Base-by-base conservation (phyloP, 37 sponge, comb jelly and placozoan species). In the Lycopodina hypogea region DNA sequence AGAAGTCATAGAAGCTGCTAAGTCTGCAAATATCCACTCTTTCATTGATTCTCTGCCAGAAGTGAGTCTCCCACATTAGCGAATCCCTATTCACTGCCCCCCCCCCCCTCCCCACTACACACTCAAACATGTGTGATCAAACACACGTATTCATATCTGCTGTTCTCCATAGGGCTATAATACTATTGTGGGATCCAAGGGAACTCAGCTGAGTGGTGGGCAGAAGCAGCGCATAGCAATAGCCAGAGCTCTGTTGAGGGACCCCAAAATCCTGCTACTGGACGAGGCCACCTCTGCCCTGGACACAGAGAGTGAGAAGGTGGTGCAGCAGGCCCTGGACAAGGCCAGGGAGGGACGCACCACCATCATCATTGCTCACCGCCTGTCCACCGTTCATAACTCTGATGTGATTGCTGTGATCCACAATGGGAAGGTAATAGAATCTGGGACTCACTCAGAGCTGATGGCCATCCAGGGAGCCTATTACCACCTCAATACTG, bases 271-370 rank as follows among this genome's bases (percentile, higher is more conserved):
- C 50, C 86, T 94, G 36, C 90, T 94, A 52, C 80, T 94, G 72
- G 94, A 93, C 61, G 94, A 93, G 73, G 94, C 94, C 71, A 93
- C 94, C 51, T 90, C 94, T n/a, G 94, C 94, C 58, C 85, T 93
- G 61, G 94, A 93, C 85, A 87, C 94, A 48, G 92, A 90, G 85
- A 93, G 94, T 71, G 94, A 94, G 86, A 94, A 94, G 74, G 66
- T 96, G 38, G 96, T 96, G 38, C 96, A 96, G 59, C 91, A 92
- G 40, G 96, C 96, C n/a, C 82, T 96, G 72, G 96, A 96, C 81
- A 84, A 69, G 39, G 96, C 96, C 50, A 84, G 94, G 56, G 89
- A 90, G 79, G 96, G 96, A 7, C 59, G 96, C 19, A 96, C 96
- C 29, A 83, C 86, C 64, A 87, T 96, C 22, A 90, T 96, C 17